phyloP scores from a whole-genome alignment of 2,797 vertebrate species.

The Sus cebifrons region DNA sequence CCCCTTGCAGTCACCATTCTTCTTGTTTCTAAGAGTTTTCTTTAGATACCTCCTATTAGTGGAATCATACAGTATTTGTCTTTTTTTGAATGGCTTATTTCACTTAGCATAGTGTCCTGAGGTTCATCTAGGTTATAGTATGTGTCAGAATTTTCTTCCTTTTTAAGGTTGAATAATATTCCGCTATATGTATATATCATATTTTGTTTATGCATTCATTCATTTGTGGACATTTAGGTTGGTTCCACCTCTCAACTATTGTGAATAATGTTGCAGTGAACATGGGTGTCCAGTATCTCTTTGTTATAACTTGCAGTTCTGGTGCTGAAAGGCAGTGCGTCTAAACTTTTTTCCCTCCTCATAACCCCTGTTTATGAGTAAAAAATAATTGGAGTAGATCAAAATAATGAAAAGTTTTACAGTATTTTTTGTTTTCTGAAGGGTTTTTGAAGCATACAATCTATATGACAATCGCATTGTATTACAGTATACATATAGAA shows the following conservation, averaged over 20 bases:
- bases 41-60: not conserved
- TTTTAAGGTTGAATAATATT: not conserved
- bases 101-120: not conserved
- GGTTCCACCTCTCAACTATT: not conserved
- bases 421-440: not conserved
- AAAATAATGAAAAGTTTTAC: conserved; percentile 8
- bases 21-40: not conserved
- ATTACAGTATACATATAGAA: not conserved
- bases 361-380: not conserved
- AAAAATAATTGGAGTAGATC: not conserved
- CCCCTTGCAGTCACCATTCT: too few species aligned
- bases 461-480: not conserved
- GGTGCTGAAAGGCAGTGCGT: not conserved
- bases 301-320: not conserved
- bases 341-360: not conserved
- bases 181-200: not conserved
- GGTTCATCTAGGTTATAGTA: not conserved
- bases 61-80: not conserved
- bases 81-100: not conserved
- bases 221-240: not conserved
- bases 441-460: not conserved
- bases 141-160: not conserved
- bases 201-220: not conserved
- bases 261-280: not conserved
- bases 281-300: not conserved